Evolutionary conservation across 1,140 invertebrate genomes (phyloP), one percentile per base, ranked within the genome.

Genomic region (Drosophila bipectinata): DNA sequence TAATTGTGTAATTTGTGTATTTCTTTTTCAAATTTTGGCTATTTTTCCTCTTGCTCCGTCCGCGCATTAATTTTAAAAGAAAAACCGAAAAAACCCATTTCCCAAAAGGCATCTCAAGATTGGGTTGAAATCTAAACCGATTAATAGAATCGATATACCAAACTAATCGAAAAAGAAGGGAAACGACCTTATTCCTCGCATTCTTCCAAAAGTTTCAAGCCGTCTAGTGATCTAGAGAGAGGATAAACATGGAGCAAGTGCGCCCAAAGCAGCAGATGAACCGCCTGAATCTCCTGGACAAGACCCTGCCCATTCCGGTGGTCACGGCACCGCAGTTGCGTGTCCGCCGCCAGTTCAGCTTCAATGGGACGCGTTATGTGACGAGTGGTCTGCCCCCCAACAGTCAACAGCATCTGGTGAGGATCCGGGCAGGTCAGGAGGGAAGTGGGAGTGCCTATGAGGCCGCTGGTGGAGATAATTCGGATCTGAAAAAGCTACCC

Each of bases 301-400:
- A 76, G 32, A 45, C 75, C 1, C n/a, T 75, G 53, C 68, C 74
- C 2, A 28, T 83, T 21, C 51, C 57, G 0, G 79, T 54, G 21
- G 63, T 56, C 6, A 52, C 74, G 1, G 44, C 60, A 0, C 79
- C 79, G 1, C 62, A 84, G 28, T 26, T 84, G 56, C 66, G 66
- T 4, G 18, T 57, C 8, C 66, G 66, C 4, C 80, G 80, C 0
- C 49, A 77, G 0, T 84, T 84, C 9, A 51, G 54, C 9, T 84
- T 79, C 53, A 79, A 84, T 55, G 80, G 80, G 3, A 52, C 44
- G 62, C 26, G 32, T 1, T 84, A 79, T 24, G 76, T 76, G 62
- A 67, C 77, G 12, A 57, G 37, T 9, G 45, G 61, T 14, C n/a
- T 59, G 55, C 14, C 9, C 21, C 26, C 28, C 8, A 10, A 7